Evolutionary conservation across 2,797 vertebrate genomes (phyloP).

Genomic region (Macroramphosus scolopax): DNA sequence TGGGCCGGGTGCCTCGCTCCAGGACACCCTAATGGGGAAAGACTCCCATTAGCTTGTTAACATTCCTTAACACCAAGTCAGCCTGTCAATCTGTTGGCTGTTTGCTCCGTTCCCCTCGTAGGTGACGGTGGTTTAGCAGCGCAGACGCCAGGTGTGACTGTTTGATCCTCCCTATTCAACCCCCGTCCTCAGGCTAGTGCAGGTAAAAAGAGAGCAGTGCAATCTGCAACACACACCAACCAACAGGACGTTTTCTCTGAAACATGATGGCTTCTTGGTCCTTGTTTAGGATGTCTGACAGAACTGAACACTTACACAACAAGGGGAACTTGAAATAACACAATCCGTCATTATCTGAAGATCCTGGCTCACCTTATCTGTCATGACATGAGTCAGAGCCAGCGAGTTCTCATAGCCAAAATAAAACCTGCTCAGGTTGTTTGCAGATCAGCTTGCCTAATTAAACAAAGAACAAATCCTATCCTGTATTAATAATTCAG

Average conservation of each 20-base stretch:
- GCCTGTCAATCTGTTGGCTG: background rate
- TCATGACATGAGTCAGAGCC: constrained; percentile 24
- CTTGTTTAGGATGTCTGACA: too few relatives aligned
- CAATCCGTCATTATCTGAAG: constrained; percentile 19
- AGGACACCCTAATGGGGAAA: background rate
- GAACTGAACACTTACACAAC: too few relatives aligned
- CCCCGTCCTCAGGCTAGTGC: too few relatives aligned
- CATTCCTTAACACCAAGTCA: background rate
- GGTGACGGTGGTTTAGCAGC: too few relatives aligned
- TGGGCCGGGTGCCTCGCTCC: background rate
- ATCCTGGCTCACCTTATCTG: constrained; percentile 24
- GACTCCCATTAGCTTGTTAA: background rate
- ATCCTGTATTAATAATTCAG: constrained; percentile 46
- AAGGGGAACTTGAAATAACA: constrained; percentile 24
- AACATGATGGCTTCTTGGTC: constrained; percentile 1
- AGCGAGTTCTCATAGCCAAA: constrained; percentile 37
- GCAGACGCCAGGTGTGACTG: too few relatives aligned
- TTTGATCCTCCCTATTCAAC: too few relatives aligned
- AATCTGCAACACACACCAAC: too few relatives aligned
- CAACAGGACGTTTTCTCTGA: too few relatives aligned
- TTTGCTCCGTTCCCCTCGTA: constrained; percentile 5
- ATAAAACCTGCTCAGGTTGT: constrained; percentile 38
- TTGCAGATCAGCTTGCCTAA: constrained; percentile 37
- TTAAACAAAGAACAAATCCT: constrained; percentile 54
- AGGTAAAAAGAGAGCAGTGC: too few relatives aligned